phyloP scores from a whole-genome alignment of 2,113 vertebrate genomes.

The Xenopus laevis region DNA sequence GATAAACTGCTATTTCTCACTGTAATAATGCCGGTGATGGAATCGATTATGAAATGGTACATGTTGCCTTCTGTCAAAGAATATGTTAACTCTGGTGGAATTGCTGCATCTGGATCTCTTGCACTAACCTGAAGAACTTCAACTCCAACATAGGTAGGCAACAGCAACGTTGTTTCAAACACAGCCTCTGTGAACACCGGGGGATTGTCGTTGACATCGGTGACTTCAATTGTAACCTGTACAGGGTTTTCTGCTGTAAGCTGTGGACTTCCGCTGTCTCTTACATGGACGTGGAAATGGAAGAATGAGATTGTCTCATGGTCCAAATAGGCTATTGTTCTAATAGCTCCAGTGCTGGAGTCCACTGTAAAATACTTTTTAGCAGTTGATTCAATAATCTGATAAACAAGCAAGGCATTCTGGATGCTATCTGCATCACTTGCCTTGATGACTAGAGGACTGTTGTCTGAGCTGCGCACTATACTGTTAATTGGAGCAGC shows the following conservation, averaged over 20 bases:
- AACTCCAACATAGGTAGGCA: slow-evolving; percentile 88
- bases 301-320: slow-evolving; percentile 85
- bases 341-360: slow-evolving; percentile 89
- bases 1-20: slow-evolving; percentile 86
- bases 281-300: slow-evolving; percentile 88
- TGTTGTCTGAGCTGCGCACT: slow-evolving; percentile 72
- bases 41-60: slow-evolving; percentile 82
- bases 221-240: slow-evolving; percentile 86
- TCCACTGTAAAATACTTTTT: slow-evolving; percentile 92
- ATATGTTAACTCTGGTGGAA: slow-evolving; percentile 80
- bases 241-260: slow-evolving; percentile 86
- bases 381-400: slow-evolving; percentile 91
- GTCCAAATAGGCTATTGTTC: slow-evolving; percentile 88
- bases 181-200: slow-evolving; percentile 81
- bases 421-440: slow-evolving; percentile 87
- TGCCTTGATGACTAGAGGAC: slow-evolving; percentile 85
- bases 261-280: slow-evolving; percentile 87
- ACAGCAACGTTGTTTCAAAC: slow-evolving; percentile 84
- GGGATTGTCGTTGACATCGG: slow-evolving; percentile 91
- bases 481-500: slow-evolving; percentile 85
- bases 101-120: slow-evolving; percentile 82
- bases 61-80: slow-evolving; percentile 79
- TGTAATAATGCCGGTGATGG: slow-evolving; percentile 76
- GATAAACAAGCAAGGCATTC: slow-evolving; percentile 88
- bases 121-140: slow-evolving; percentile 86